Evolutionary conservation across 2,888 invertebrate species (phyloP), one percentile per base, ranked within the genome.

Genomic region (Calephelis perditalis): DNA sequence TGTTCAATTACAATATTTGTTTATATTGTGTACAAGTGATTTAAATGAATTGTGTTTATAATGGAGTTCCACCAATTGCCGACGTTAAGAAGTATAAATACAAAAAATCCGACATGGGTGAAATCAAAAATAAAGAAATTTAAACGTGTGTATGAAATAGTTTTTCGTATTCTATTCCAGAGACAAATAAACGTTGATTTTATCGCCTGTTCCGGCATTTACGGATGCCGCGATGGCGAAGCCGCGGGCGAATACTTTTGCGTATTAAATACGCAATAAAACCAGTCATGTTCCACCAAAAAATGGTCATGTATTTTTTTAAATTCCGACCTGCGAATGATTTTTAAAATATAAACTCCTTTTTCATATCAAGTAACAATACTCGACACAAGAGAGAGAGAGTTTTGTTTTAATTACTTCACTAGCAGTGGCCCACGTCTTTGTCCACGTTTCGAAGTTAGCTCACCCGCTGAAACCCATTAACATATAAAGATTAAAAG

Each of bases 141-240:
- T 26, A 52, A 52, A 52, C 26, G 26, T 52, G 35, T 52, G 56
- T 46, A 60, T 56, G 55, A 56, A 56, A 60, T 60, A 60, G 59
- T 56, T 60, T 59, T 58, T 56, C 46, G 46, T 45, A 40, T 56
- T 56, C 55, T 46, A 55, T 56, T 35, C 52, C 52, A 11, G 52
- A 52, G 52, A 35, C 52, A 54, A 54, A 54, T 54, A n/a, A 54
- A 54, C 52, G 52, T 54, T 36, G 52, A 36, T 54, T 35, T 54
- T 36, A 54, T 35, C 52, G 52, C 54, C 54, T 52, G 52, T 35
- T 35, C 52, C 36, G 36, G 54, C 36, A 36, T 54, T 54, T 54
- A 40, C 54, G 54, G 35, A 54, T 54, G 54, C 52, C 35, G 52
- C 54, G 54, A 52, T 52, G 35, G 52, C 26, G 11, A 35, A 52